Evolutionary conservation across 2,888 invertebrate species (phyloP), one percentile per base, ranked within the genome.

Genomic region (Agrilus biguttatus): DNA sequence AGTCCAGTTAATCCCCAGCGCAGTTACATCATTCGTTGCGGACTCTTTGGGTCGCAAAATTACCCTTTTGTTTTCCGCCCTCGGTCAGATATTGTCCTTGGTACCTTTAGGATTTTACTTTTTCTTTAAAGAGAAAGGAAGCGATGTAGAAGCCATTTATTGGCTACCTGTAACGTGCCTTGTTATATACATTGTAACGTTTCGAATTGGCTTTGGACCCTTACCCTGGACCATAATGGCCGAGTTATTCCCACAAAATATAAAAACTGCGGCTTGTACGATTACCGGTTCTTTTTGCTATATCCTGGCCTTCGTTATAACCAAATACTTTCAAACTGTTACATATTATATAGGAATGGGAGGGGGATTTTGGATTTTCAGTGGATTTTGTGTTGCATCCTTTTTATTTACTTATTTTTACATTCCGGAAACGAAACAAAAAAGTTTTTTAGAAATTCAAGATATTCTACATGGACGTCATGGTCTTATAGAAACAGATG

Each of bases 401-500:
- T 80, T 81, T 61, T 70, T 81, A 60, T 89, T 86, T 65, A 77
- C 81, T 0, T 62, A 78, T 40, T 72, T 80, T 52, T 54, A 80
- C 37, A 73, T 90, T 13, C 88, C 89, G 5, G 89, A 89, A 67
- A 89, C 89, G 1, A 87, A 84, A 64, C 88, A 88, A 32, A 79
- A 83, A 66, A 80, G 80, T 51, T 71, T 88, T 53, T 77, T 80
- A 55, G 77, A 89, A 66, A 88, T 89, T 47, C 81, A 83, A 62
- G 73, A 75, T 41, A 74, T 77, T 55, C 67, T 82, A 32, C 72
- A 73, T 47, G 78, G 77, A 28, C 28, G 28, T 28, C 21, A 10
- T 23, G 7, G 8, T n/a, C n/a, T n/a, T n/a, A n/a, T 7, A 35
- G 14, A 14, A 14, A 7, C 7, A 35, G 36, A 14, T 36, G 10